phyloP scores from a whole-genome alignment of 2,888 invertebrate species.

The Chloroclystis v-ata region DNA sequence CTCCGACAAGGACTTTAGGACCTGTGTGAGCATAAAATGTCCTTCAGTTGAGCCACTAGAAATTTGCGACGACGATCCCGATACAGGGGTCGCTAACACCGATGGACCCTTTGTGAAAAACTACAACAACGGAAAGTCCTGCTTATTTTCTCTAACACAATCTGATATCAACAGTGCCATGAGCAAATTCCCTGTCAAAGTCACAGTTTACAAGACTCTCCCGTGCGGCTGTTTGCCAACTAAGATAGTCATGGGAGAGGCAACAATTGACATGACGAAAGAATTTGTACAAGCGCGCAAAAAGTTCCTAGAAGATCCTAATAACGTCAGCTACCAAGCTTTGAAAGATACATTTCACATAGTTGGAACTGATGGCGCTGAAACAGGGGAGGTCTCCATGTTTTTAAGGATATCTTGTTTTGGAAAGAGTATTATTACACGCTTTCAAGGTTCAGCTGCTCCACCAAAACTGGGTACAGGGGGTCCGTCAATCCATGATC shows the following conservation, averaged over 20 bases:
- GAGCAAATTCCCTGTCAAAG: slow-evolving; percentile 74
- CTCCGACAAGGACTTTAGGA: slow-evolving; percentile 70
- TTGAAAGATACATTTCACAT: slow-evolving; percentile 80
- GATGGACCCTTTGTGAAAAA: slow-evolving; percentile 63
- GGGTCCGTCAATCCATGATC: slow-evolving; percentile 44
- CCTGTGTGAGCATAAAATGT: slow-evolving; percentile 80
- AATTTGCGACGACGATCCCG: slow-evolving; percentile 80
- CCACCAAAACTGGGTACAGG: slow-evolving; percentile 45
- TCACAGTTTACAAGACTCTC: slow-evolving; percentile 79
- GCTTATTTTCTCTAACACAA: slow-evolving; percentile 81
- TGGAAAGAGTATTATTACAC: slow-evolving; percentile 81
- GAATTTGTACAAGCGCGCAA: slow-evolving; percentile 78
- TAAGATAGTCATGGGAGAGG: slow-evolving; percentile 78
- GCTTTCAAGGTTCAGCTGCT: slow-evolving; percentile 75
- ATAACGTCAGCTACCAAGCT: slow-evolving; percentile 73
- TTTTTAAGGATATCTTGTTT: slow-evolving; percentile 82
- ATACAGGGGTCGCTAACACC: slow-evolving; percentile 52
- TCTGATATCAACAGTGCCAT: slow-evolving; percentile 72
- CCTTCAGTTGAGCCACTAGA: slow-evolving; percentile 77
- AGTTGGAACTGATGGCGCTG: slow-evolving; percentile 62
- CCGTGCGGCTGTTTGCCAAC: slow-evolving; percentile 80
- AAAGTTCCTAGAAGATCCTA: slow-evolving; percentile 65
- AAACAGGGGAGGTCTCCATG: slow-evolving; percentile 78
- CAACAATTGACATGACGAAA: slow-evolving; percentile 78
- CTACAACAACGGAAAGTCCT: slow-evolving; percentile 82